phyloP scores from a whole-genome alignment of 2,113 vertebrate species.

The Serranochromis macrocephalus region DNA sequence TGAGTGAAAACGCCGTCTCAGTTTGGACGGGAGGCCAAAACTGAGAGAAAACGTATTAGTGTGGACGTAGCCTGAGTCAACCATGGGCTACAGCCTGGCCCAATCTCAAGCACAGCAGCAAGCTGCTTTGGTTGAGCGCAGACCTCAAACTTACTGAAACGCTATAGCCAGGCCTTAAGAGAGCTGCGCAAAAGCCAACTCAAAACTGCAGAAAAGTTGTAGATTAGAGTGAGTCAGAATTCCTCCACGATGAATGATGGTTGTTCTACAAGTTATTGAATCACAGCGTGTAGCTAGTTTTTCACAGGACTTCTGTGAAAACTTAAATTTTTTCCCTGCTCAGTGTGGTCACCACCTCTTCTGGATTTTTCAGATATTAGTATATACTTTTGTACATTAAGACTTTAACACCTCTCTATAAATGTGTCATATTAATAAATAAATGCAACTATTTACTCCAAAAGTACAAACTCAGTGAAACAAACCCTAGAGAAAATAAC shows the following conservation, averaged over 20 bases:
- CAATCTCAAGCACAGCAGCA: not conserved
- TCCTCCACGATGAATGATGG: not conserved
- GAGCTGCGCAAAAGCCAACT: not conserved
- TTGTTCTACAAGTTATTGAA: not conserved
- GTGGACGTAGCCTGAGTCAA: not conserved
- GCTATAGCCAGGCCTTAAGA: fast-evolving
- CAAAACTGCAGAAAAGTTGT: not conserved
- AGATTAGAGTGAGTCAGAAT: fast-evolving
- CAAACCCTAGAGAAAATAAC: not conserved
- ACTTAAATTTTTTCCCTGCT: fast-evolving
- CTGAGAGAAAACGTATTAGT: fast-evolving
- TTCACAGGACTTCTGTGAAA: not conserved
- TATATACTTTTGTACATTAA: not conserved
- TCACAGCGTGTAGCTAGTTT: not conserved
- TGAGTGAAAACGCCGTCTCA: not conserved
- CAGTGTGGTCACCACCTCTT: not conserved
- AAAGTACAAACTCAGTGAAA: not conserved
- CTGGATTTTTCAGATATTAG: not conserved
- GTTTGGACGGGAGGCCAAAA: not conserved
- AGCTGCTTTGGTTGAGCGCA: not conserved
- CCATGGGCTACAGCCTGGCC: not conserved
- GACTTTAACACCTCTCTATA: not conserved
- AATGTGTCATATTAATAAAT: not conserved
- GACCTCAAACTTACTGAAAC: not conserved
- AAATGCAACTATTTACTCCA: not conserved